Evolutionary conservation across 2,113 vertebrate species (phyloP), one percentile per base, ranked within the genome.

Genomic region (Antechinus stuartii): DNA sequence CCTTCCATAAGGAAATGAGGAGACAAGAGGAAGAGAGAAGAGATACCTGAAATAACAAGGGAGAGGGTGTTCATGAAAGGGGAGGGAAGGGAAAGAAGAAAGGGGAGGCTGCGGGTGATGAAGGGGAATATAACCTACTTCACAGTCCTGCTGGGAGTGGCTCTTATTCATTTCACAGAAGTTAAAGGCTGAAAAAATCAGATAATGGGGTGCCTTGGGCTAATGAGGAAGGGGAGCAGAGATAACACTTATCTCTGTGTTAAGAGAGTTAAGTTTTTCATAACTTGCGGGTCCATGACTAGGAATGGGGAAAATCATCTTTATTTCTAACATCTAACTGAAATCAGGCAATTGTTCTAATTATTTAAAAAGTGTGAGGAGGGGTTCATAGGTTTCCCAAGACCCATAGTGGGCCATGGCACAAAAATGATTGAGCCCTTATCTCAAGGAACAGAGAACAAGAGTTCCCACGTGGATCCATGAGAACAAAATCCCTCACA

Each of bases 361-460:
- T 84, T 23, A 84, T 84, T 84, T 42, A 84, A 84, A 42, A 84
- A 8, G 42, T 42, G 2, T 42, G n/a, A 84, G 16, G 42, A 84
- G n/a, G n/a, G 68, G 6, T 42, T 19, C 6, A 8, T 42, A 22
- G 68, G 19, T 84, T 42, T 42, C 68, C 42, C 6, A n/a, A 22
- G 68, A 42, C 22, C 35, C n/a, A 84, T 42, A 42, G 14, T 8
- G 16, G 68, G n/a, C n/a, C n/a, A 49, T 76, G 22, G 2, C 27
- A 94, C 10, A 35, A 46, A n/a, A 89, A 92, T 68, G 91, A 76
- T 91, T 7, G 57, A 54, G 76, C 54, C 54, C 52, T 24, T 55
- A 16, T 35, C n/a, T 92, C 27, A 30, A 95, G 27, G 10, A 50
- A 94, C 61, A 95, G 47, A 26, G 91, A 92, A 52, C 49, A 96